A percentile compares a stretch with the other conserved stretches of the same genome.
phyloP scores from a whole-genome alignment of 2,888 invertebrate genomes.

The Pseudolycoriella hygida region DNA sequence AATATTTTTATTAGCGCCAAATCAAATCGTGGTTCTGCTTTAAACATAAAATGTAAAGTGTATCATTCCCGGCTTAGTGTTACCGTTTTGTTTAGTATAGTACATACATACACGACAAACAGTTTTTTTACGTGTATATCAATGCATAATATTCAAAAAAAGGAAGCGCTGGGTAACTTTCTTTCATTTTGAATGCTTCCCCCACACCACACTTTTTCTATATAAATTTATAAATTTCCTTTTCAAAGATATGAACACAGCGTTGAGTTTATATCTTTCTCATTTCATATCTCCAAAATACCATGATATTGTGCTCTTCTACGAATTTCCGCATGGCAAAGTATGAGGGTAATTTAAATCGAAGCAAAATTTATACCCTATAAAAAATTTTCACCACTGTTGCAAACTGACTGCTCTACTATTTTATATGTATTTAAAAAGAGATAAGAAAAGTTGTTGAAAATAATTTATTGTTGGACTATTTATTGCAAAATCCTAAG shows the following conservation, averaged over 20 bases:
- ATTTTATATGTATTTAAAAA: background rate
- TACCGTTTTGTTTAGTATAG: background rate
- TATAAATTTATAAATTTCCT: background rate
- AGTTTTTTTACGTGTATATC: too few relatives aligned
- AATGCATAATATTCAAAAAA: background rate
- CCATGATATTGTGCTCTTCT: constrained; percentile 3
- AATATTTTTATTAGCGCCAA: background rate
- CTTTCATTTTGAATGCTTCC: background rate
- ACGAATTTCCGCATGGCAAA: constrained; percentile 1
- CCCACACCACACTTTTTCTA: background rate
- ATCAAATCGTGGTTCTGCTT: constrained; percentile 2
- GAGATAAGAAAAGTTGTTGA: constrained; percentile 1
- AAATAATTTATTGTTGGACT: background rate
- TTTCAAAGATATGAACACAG: background rate
- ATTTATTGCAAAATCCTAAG: background rate
- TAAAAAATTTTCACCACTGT: constrained; percentile 10
- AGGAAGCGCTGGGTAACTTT: background rate
- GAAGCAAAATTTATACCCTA: constrained; percentile 11
- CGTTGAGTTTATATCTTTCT: constrained; percentile 4
- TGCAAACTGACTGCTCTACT: constrained; percentile 3
- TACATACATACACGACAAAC: too few relatives aligned
- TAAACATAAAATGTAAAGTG: background rate
- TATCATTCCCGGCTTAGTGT: background rate
- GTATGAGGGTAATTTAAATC: constrained; percentile 11
- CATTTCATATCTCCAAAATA: constrained; percentile 1